phyloP scores from a whole-genome alignment of 2,113 vertebrate genomes.

The Gobiocypris rarus region DNA sequence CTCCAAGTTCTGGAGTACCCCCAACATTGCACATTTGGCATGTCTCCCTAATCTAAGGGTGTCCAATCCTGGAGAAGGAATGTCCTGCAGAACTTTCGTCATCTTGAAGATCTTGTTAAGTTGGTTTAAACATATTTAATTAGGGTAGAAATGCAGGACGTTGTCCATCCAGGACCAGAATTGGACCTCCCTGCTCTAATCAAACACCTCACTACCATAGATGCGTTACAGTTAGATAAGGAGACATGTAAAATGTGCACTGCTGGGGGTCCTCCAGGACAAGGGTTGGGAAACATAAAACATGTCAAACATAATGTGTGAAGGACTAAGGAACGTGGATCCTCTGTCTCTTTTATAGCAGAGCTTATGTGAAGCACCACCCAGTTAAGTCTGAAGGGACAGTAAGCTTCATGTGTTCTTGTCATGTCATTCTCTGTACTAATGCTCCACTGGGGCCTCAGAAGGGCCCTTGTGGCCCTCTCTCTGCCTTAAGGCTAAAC shows the following conservation, averaged over 20 bases:
- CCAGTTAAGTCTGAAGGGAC: constrained; percentile 7
- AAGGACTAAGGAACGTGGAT: background rate
- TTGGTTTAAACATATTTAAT: background rate
- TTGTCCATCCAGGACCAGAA: background rate
- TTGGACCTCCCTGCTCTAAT: background rate
- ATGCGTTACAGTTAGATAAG: too few species aligned
- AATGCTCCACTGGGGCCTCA: background rate
- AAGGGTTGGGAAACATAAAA: background rate
- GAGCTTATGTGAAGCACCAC: constrained; percentile 2
- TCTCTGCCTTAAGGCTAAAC: constrained; percentile 44
- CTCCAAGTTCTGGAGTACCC: background rate
- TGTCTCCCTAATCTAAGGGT: background rate
- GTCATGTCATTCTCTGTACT: background rate
- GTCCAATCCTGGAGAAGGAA: background rate
- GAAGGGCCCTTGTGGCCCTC: background rate
- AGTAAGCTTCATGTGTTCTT: background rate
- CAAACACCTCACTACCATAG: background rate
- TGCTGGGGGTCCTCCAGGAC: background rate
- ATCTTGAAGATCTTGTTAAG: background rate
- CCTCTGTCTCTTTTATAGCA: constrained; percentile 34
- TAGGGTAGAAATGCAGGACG: background rate
- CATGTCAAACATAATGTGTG: background rate
- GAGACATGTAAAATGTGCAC: too few species aligned
- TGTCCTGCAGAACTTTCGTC: background rate
- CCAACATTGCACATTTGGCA: background rate